Base-by-base conservation (phyloP, 2,797 vertebrate genomes). In the Melanotaenia parkinsoni region DNA sequence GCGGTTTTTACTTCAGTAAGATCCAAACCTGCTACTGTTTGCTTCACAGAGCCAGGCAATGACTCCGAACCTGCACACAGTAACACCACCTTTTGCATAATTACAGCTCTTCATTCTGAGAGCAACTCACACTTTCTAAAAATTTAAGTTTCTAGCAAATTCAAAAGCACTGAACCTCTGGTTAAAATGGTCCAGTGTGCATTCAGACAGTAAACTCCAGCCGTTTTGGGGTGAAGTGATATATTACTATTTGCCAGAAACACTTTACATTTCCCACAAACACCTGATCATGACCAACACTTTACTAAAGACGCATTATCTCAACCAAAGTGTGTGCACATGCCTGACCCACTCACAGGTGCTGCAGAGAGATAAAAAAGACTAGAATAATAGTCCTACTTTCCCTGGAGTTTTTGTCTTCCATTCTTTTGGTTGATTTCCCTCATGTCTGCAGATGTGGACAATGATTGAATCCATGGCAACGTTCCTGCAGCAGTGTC, bases 361-460 rank as follows among this genome's bases (percentile, higher is more conserved):
- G 89, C 85, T 73, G 80, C 79, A 56, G 70, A 35, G 72, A 88
- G 90, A 88, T 88, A 89, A 91, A 87, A 79, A 81, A 79, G 82
- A 80, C 77, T 71, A 50, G 74, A 83, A 83, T 80, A 81, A 88
- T 83, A 78, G 67, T 76, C 75, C 73, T 81, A 76, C 86, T 84
- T 74, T 73, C 50, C 76, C 13, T 3, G 53, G 5, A 67, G 28
- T 2, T 43, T 72, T 66, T 71, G 58, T 20, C 5, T 33, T 54
- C 20, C 20, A 7, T 79, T 35, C 59, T 70, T 70, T 76, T 38
- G 56, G 63, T 89, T 88, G 82, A 83, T 89, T 90, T 86, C 86
- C 82, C 76, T 70, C 26, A 0, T 70, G 70, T 85, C 69, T 63
- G 62, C 71, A 58, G 76, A 74, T 87, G 73, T 51, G 2, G 70